Conservation (phyloP, 2,797 vertebrate species). For the Arrhamphus sclerolepis region DNA sequence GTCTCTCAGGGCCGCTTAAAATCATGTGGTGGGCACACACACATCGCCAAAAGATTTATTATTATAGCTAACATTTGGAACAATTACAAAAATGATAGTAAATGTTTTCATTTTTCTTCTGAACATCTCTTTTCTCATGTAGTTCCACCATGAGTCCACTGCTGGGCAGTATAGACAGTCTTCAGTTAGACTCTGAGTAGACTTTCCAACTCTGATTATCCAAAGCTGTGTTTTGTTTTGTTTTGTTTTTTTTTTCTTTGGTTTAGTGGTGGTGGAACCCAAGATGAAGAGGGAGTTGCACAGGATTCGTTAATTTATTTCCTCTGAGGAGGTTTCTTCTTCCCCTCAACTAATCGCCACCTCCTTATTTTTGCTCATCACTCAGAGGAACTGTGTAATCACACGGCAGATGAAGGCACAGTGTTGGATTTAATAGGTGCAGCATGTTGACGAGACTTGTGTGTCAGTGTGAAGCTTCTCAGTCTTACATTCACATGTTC, state of each 20-base stretch:
- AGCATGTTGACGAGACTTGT: conserved; percentile 21
- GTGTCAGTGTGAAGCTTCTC: conserved; percentile 16
- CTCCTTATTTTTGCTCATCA: conserved; percentile 46
- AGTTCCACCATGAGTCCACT: conserved; percentile 49
- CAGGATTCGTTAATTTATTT: conserved; percentile 54
- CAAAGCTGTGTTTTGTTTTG: conserved; percentile 18
- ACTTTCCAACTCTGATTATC: conserved; percentile 29
- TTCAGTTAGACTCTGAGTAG: conserved; percentile 28
- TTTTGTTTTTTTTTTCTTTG: background rate
- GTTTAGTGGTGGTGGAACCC: conserved; percentile 18
- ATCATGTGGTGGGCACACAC: no score
- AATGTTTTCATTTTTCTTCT: no score
- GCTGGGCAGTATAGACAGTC: conserved; percentile 68
- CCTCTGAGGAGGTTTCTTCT: conserved; percentile 35
- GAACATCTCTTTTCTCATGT: conserved; percentile 19
- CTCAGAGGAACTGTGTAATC: conserved; percentile 41
- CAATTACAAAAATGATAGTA: no score
- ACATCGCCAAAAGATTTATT: no score
- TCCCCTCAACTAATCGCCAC: conserved; percentile 41
- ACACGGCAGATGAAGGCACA: conserved; percentile 51
- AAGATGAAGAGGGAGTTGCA: conserved; percentile 35
- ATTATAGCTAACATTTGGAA: background rate
- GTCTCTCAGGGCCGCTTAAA: no score
- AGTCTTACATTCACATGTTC: conserved; percentile 8
- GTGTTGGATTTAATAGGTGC: conserved; percentile 19